Conservation (phyloP, 2,113 vertebrate species). For the Periophthalmodon schlosseri region DNA sequence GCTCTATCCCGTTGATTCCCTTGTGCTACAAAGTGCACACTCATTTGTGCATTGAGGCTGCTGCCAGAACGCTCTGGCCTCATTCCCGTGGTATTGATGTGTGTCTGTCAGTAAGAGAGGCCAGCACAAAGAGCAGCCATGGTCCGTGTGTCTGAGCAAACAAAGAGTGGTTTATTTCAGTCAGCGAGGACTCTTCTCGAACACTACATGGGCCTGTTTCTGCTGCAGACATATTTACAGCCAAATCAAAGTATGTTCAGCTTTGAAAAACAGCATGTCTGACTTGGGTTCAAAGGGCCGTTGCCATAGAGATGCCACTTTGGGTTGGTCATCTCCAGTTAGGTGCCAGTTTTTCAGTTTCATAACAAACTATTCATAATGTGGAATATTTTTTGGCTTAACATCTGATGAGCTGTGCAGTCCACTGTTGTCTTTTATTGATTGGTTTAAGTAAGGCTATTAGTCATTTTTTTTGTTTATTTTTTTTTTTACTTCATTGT, state of each 20-base stretch:
- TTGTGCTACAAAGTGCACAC: conserved; percentile 9
- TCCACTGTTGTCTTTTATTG: too few species aligned
- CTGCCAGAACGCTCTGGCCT: conserved; percentile 69
- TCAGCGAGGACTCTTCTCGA: conserved; percentile 66
- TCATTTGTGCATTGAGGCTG: conserved; percentile 23
- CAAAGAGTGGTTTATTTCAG: conserved; percentile 67
- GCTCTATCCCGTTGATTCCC: not conserved
- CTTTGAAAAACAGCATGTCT: conserved; percentile 53
- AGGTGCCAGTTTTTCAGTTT: not conserved
- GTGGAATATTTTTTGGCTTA: too few species aligned
- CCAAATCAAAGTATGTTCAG: conserved; percentile 56
- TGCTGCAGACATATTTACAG: conserved; percentile 63
- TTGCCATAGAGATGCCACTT: conserved; percentile 37
- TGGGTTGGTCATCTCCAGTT: conserved; percentile 11
- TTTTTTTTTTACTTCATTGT: too few species aligned
- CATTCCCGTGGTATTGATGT: conserved; percentile 70
- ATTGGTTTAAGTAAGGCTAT: too few species aligned
- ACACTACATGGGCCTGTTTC: conserved; percentile 62
- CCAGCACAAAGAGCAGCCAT: conserved; percentile 61
- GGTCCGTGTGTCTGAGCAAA: conserved; percentile 58
- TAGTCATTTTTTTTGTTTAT: too few species aligned
- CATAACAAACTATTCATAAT: too few species aligned
- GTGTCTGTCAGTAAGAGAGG: conserved; percentile 68
- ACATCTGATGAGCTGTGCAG: too few species aligned
- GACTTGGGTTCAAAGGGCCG: conserved; percentile 42